Percentiles rank a stretch among this genome's conserved stretches.
Conservation (phyloP, 2,113 vertebrate species). For the Fulica atra region DNA sequence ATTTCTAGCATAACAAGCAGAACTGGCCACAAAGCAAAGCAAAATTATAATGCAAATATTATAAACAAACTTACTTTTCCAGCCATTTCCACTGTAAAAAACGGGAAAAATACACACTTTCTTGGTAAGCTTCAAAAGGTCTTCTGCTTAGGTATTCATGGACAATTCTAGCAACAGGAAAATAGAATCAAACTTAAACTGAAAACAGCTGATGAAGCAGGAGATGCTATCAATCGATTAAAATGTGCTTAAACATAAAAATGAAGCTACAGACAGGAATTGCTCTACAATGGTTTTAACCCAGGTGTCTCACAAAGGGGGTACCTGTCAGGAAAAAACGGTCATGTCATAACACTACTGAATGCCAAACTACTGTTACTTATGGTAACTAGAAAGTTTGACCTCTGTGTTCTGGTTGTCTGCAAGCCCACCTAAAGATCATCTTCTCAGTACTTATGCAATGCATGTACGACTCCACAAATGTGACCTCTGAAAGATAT, state of each 20-base stretch:
- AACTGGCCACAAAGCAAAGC: background rate
- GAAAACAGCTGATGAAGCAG: background rate
- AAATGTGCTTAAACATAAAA: background rate
- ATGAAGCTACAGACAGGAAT: background rate
- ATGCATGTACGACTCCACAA: background rate
- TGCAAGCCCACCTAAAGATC: background rate
- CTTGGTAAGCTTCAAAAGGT: constrained; percentile 89
- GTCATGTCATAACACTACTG: background rate
- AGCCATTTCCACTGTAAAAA: constrained; percentile 97
- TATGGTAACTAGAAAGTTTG: background rate
- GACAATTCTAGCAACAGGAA: constrained; percentile 79
- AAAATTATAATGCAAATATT: background rate
- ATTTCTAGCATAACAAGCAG: background rate
- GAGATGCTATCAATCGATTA: background rate
- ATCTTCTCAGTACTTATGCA: background rate
- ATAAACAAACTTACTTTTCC: constrained; percentile 83
- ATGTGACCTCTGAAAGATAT: background rate
- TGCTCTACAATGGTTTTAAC: background rate
- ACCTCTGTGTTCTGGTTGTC: background rate
- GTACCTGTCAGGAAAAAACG: background rate
- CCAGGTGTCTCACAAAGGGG: background rate
- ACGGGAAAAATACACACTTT: constrained; percentile 88
- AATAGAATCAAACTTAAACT: background rate
- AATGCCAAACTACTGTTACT: background rate
- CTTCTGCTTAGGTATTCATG: constrained; percentile 87